Evolutionary conservation across 2,113 vertebrate genomes (phyloP).

Genomic region (Scalopus aquaticus): DNA sequence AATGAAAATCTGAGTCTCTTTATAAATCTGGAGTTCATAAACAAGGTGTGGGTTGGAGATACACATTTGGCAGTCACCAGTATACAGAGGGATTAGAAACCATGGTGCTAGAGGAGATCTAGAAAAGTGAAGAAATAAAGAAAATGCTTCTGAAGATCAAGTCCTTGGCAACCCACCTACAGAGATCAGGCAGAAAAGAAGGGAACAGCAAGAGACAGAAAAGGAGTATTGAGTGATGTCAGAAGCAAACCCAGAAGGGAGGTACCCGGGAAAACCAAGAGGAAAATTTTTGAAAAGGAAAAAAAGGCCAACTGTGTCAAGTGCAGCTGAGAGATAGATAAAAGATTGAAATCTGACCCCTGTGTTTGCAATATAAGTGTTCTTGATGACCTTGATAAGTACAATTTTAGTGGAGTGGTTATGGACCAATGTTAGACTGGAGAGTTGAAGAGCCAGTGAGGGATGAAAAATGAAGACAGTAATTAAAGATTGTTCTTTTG

Average conservation of each 20-base stretch:
- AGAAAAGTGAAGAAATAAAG: not conserved
- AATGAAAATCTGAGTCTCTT: not conserved
- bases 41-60: not conserved
- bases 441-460: not conserved
- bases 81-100: not conserved
- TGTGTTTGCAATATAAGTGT: not conserved
- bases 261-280: not conserved
- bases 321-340: not conserved
- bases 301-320: not conserved
- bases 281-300: not conserved
- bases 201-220: not conserved
- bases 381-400: not conserved
- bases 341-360: not conserved
- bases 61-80: not conserved
- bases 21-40: not conserved
- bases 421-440: not conserved
- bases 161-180: fast-evolving
- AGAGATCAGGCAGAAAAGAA: not conserved
- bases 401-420: not conserved
- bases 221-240: not conserved
- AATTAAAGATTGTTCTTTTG: slow-evolving; percentile 10
- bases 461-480: not conserved
- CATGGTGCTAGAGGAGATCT: not conserved
- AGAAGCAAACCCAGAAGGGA: not conserved
- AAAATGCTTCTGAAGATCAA: not conserved